Percentiles rank a stretch among this genome's conserved stretches.
These are phyloP conservation scores for Frankliniella intonsa DNA, from an alignment of 2,888 invertebrate species.

Conservation along the genomic window DNA sequence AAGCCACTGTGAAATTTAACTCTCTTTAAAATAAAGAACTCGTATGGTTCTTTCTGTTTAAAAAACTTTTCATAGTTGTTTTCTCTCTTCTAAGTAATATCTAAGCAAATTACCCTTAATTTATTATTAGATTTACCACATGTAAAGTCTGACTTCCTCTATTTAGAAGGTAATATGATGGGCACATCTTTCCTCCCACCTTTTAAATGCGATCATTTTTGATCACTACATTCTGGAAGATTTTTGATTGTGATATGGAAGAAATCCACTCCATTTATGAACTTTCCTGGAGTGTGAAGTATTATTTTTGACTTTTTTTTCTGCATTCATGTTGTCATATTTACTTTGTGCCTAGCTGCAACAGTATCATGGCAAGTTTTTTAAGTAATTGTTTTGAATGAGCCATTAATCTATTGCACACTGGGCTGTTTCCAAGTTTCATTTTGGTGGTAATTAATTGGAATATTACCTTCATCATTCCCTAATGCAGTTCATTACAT, in stretches of 20 bases:
- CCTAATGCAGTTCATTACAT: not conserved
- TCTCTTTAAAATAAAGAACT: no score
- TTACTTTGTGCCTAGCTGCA: not conserved
- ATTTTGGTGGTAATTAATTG: not conserved
- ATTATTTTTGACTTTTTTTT: slow-evolving; percentile 5
- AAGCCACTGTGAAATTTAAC: no score
- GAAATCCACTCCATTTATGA: not conserved
- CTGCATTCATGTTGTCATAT: not conserved
- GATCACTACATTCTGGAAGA: not conserved
- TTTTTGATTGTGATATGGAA: not conserved
- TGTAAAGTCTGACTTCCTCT: slow-evolving; percentile 10
- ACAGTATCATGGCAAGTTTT: not conserved
- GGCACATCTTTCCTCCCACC: not conserved
- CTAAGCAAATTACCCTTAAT: not conserved
- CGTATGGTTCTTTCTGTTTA: no score
- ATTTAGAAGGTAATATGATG: not conserved
- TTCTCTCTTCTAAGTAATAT: no score
- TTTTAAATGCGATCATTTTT: not conserved
- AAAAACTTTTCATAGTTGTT: no score
- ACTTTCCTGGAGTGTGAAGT: not conserved
- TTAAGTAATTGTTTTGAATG: not conserved
- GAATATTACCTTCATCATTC: not conserved
- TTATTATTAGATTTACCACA: not conserved
- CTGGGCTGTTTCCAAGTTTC: not conserved
- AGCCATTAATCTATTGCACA: not conserved